Percentiles rank a stretch among this genome's conserved stretches.
Evolutionary conservation across 2,888 invertebrate species (phyloP).

Genomic region (Xylocampa areola): DNA sequence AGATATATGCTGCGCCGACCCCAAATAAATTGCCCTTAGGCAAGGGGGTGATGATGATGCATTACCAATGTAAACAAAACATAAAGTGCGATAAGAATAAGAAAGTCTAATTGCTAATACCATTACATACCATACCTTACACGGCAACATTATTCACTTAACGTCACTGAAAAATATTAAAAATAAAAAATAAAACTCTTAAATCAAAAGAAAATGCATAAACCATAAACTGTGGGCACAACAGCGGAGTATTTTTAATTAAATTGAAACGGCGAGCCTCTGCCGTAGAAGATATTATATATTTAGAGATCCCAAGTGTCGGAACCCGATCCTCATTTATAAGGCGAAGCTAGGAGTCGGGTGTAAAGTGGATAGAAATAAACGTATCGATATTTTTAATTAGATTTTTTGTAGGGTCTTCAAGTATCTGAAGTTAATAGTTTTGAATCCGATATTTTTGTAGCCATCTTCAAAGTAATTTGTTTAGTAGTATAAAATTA

Average conservation of each 20-base stretch:
- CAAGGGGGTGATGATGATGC: no score
- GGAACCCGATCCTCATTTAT: constrained; percentile 32
- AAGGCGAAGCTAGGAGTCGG: not conserved
- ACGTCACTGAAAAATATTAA: constrained; percentile 1
- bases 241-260: constrained; percentile 61
- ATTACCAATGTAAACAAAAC: no score
- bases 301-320: constrained; percentile 42
- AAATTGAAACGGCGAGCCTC: constrained; percentile 51
- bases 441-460: constrained; percentile 1
- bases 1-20: no score
- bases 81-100: no score
- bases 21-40: no score
- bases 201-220: constrained; percentile 36
- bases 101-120: no score
- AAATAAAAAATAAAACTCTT: constrained; percentile 23
- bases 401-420: constrained; percentile 4
- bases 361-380: constrained; percentile 7
- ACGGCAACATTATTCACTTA: not conserved
- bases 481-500: not conserved
- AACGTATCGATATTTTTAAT: constrained; percentile 11
- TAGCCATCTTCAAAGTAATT: not conserved
- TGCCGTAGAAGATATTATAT: constrained; percentile 38
- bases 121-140: no score
- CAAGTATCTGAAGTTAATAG: not conserved
- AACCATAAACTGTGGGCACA: constrained; percentile 27